These are phyloP conservation scores for Pteruthius melanotis DNA, from an alignment of 2,113 vertebrate genomes.

Conservation along the genomic window DNA sequence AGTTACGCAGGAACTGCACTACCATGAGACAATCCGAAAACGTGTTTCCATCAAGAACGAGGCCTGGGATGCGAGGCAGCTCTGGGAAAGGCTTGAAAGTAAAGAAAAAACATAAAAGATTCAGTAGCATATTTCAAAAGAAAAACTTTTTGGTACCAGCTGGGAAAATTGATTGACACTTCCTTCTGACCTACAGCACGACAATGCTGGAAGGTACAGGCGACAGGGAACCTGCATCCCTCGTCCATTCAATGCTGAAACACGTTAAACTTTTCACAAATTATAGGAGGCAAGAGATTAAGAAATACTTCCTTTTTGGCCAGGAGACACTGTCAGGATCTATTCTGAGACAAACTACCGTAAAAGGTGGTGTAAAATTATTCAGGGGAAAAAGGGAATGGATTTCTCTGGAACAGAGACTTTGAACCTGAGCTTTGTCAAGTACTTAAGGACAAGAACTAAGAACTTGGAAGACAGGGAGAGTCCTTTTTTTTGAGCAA, in stretches of 20 bases:
- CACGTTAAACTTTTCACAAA: background rate
- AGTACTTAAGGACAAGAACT: background rate
- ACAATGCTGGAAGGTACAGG: background rate
- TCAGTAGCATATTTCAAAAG: background rate
- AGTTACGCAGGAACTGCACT: slow-evolving; percentile 90
- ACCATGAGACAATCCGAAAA: slow-evolving; percentile 94
- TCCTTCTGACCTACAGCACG: background rate
- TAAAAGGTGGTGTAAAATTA: background rate
- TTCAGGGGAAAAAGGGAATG: background rate
- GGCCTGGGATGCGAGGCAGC: slow-evolving; percentile 84
- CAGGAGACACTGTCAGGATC: background rate
- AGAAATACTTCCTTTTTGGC: background rate
- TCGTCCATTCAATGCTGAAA: background rate
- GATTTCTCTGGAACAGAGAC: background rate
- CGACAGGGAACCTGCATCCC: background rate
- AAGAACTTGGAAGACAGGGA: background rate
- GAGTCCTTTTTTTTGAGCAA: background rate
- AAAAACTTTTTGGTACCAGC: background rate
- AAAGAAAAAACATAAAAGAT: background rate
- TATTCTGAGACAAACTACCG: background rate
- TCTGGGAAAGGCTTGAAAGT: slow-evolving; percentile 84
- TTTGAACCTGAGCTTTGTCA: background rate
- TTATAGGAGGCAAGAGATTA: background rate
- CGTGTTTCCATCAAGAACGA: slow-evolving; percentile 82
- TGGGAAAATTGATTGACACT: background rate